Evolutionary conservation across 2,797 vertebrate species (phyloP).

Genomic region (Cyclopterus lumpus): DNA sequence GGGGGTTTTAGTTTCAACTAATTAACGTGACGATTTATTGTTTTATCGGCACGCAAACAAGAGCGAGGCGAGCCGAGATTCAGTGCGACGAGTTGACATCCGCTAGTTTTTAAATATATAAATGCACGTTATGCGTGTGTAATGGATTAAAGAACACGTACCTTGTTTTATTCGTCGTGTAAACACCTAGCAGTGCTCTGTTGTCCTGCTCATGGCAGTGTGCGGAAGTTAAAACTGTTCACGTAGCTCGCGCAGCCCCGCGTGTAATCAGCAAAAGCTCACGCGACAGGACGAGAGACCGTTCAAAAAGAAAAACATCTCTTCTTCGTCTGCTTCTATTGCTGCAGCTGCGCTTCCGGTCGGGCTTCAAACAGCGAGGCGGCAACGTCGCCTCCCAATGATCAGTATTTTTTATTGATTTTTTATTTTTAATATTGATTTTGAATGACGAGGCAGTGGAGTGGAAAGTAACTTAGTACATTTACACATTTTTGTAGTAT

Average conservation of each 20-base stretch:
- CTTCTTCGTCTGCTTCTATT: not conserved
- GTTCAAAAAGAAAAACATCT: not conserved
- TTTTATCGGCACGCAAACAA: not conserved
- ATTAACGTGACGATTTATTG: not conserved
- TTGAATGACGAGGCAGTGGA: not conserved
- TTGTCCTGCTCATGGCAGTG: constrained; percentile 22
- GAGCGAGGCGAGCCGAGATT: rapidly evolving
- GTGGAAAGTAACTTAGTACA: not conserved
- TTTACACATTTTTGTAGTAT: not conserved
- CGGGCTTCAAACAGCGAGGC: not conserved
- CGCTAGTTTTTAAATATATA: too few species aligned
- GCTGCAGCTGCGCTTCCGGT: not conserved
- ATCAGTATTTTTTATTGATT: not conserved
- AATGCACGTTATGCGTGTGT: too few species aligned
- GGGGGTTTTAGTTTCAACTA: not conserved
- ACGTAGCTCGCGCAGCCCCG: not conserved
- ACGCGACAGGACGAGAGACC: not conserved
- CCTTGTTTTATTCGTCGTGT: not conserved
- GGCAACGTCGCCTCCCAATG: not conserved
- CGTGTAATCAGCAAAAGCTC: not conserved
- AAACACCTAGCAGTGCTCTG: not conserved
- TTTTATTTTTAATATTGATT: not conserved
- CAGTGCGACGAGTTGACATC: not conserved
- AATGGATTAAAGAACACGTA: not conserved
- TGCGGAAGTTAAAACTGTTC: constrained; percentile 29